Percentiles rank a stretch among this genome's conserved stretches.
phyloP scores from a whole-genome alignment of 2,113 vertebrate genomes.

The Myotis brandtii region DNA sequence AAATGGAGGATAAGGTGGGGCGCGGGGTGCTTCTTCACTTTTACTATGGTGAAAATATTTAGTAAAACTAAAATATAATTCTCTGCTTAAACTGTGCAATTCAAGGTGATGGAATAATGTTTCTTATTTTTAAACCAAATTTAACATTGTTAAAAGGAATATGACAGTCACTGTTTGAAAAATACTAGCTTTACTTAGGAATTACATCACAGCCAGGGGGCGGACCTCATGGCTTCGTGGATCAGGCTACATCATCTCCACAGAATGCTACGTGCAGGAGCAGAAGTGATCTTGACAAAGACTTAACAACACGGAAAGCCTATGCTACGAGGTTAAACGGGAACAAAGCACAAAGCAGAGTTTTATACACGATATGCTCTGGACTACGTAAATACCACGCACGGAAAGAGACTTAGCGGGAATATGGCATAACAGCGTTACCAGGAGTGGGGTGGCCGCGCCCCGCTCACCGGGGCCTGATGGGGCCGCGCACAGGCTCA shows the following conservation, averaged over 20 bases:
- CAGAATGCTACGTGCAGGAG: background rate
- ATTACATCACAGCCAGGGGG: background rate
- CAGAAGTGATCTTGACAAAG: background rate
- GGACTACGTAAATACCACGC: background rate
- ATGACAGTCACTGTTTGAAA: background rate
- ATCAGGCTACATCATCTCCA: background rate
- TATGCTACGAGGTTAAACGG: background rate
- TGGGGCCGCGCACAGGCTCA: too few species aligned
- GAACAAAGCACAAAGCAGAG: background rate
- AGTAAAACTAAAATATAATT: background rate
- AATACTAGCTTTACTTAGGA: background rate
- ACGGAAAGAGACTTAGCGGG: background rate
- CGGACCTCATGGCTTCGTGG: background rate
- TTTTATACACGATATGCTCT: rapidly evolving
- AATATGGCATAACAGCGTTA: too few species aligned
- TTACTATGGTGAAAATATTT: background rate
- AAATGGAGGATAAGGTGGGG: background rate
- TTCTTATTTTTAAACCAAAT: background rate
- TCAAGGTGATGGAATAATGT: background rate
- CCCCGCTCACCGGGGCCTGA: too few species aligned
- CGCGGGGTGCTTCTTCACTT: background rate
- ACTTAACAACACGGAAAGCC: background rate
- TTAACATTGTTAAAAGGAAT: background rate
- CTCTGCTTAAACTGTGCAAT: background rate
- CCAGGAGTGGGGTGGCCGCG: too few species aligned